A percentile compares a stretch with the other conserved stretches of the same genome.
Conservation (phyloP, 2,888 invertebrate species). For the Lithophane semibrunnea region DNA sequence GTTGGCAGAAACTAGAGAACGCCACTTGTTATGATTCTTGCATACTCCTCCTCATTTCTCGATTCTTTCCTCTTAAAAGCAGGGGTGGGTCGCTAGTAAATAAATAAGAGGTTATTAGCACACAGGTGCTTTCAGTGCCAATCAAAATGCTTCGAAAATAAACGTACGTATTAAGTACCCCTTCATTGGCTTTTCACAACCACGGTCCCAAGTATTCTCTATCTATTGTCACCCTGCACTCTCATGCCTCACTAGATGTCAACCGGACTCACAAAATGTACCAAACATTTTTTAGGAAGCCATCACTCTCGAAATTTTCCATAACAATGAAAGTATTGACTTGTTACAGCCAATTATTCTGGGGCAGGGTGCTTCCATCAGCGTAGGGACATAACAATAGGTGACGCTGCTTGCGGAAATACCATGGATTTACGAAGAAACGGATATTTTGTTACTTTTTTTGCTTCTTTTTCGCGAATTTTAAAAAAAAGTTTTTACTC, state of each 20-base stretch:
- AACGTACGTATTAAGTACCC: background rate
- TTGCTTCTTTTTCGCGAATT: background rate
- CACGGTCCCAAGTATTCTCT: constrained; percentile 13
- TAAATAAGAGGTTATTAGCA: background rate
- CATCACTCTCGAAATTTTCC: constrained; percentile 36
- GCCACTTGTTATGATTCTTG: too few species aligned
- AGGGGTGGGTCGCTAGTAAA: background rate
- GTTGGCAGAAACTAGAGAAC: too few species aligned
- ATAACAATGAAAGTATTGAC: constrained; percentile 56
- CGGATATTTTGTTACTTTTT: background rate
- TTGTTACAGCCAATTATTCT: constrained; percentile 61
- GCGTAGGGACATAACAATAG: constrained; percentile 33
- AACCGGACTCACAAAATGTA: constrained; percentile 31
- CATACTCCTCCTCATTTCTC: too few species aligned
- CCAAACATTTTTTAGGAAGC: constrained; percentile 15
- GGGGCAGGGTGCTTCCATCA: constrained; percentile 27
- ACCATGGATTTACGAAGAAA: constrained; percentile 14
- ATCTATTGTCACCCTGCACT: constrained; percentile 26
- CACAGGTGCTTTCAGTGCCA: too few species aligned
- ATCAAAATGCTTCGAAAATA: background rate
- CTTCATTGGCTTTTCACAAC: constrained; percentile 3
- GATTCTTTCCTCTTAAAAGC: too few species aligned
- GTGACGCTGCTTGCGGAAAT: background rate
- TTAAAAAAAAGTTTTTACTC: too few species aligned
- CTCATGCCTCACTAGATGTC: constrained; percentile 37